These are phyloP conservation scores for Schizaphis graminum DNA, from an alignment of 2,888 invertebrate species.

Conservation along the genomic window DNA sequence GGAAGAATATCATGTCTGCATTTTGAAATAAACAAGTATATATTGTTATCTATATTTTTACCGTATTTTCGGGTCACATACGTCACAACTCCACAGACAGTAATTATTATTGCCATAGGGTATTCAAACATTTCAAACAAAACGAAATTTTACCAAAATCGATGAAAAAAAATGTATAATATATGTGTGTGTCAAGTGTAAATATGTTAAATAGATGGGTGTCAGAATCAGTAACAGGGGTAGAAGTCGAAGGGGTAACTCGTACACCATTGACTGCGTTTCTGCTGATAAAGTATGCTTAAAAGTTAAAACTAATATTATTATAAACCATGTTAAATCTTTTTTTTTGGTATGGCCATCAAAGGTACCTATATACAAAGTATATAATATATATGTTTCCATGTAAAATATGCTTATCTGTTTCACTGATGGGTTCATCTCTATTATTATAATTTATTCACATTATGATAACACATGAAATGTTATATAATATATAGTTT, in stretches of 20 bases:
- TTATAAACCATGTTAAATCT: neutral
- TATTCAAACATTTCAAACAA: neutral
- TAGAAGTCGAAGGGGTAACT: neutral
- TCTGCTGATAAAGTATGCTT: neutral
- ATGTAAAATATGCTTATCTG: neutral
- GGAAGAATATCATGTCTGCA: slow-evolving; percentile 16
- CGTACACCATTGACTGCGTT: neutral
- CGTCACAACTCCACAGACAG: neutral
- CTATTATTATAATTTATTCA: neutral
- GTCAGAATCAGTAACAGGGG: neutral
- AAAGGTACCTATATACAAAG: no score
- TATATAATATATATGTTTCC: neutral
- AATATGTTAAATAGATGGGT: neutral
- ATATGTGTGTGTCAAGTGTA: neutral
- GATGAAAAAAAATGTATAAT: neutral
- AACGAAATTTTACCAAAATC: neutral
- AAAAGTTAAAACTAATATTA: neutral
- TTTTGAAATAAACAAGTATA: neutral
- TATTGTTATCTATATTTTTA: neutral
- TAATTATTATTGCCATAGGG: neutral
- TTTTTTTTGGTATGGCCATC: neutral
- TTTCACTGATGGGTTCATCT: neutral
- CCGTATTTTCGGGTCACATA: neutral
- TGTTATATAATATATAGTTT: neutral
- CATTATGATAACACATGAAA: neutral